A percentile compares a stretch with the other conserved stretches of the same genome.
Conservation (phyloP, 2,888 invertebrate genomes). For the Mythimna impura region DNA sequence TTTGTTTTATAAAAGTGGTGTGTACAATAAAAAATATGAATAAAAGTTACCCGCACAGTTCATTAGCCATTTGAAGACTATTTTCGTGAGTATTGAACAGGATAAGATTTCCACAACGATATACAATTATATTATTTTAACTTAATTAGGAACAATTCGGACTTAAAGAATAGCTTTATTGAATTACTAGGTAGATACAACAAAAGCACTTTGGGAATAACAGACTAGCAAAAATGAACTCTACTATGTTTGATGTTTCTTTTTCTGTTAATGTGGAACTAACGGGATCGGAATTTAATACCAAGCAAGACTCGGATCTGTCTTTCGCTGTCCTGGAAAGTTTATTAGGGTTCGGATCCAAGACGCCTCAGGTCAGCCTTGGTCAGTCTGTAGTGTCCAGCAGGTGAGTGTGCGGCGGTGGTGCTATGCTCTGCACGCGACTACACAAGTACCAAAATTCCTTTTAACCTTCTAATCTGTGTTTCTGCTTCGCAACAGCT, state of each 20-base stretch:
- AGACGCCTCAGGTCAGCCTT: background rate
- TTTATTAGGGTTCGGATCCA: background rate
- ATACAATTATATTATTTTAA: too few relatives aligned
- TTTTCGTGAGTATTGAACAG: too few relatives aligned
- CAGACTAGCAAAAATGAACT: background rate
- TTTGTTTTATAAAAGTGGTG: too few relatives aligned
- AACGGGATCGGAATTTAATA: background rate
- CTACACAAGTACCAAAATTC: background rate
- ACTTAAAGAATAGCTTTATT: background rate
- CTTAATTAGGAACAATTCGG: too few relatives aligned
- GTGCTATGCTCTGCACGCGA: too few relatives aligned
- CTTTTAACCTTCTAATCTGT: background rate
- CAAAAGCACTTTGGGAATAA: background rate
- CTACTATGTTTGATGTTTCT: background rate
- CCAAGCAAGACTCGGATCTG: fast-evolving
- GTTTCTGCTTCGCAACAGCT: conserved; percentile 53
- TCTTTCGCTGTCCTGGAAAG: background rate
- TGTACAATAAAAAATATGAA: too few relatives aligned
- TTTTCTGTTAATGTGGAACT: background rate
- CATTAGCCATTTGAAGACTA: too few relatives aligned
- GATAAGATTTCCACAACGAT: too few relatives aligned
- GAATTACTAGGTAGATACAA: background rate
- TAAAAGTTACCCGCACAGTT: too few relatives aligned
- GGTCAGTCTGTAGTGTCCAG: fast-evolving
- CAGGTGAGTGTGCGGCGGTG: background rate